Conservation (phyloP, 2,888 invertebrate species). For the Tinea trinotella region DNA sequence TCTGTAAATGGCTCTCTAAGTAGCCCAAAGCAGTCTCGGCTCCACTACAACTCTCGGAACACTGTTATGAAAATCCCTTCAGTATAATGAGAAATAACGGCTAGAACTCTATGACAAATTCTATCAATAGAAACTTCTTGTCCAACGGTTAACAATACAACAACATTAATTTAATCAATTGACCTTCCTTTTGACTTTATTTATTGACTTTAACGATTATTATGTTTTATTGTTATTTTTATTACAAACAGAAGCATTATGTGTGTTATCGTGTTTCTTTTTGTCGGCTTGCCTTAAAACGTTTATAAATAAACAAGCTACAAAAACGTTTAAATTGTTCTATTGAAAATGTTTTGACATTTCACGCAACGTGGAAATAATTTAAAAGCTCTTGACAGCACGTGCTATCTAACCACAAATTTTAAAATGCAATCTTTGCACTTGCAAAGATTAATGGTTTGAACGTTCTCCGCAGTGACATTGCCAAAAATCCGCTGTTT, state of each 20-base stretch:
- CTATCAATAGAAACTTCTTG: slow-evolving; percentile 13
- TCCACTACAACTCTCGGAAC: slow-evolving; percentile 39
- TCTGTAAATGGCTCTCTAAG: slow-evolving; percentile 62
- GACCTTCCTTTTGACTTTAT: neutral
- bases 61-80: slow-evolving; percentile 52
- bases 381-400: slow-evolving; percentile 12
- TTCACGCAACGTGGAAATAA: neutral
- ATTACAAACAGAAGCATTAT: neutral
- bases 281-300: too few species aligned
- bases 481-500: slow-evolving; percentile 50
- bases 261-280: too few species aligned
- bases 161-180: slow-evolving; percentile 7
- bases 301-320: neutral
- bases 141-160: neutral
- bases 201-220: neutral
- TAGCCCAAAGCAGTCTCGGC: slow-evolving; percentile 51
- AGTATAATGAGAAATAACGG: slow-evolving; percentile 46
- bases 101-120: neutral
- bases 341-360: slow-evolving; percentile 1
- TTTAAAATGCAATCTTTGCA: slow-evolving; percentile 64
- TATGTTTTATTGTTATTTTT: neutral
- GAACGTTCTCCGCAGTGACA: slow-evolving; percentile 53
- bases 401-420: slow-evolving; percentile 28
- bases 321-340: neutral
- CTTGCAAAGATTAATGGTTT: slow-evolving; percentile 56